Conservation (phyloP, 2,797 vertebrate genomes). For the Amphiprion clarkii region DNA sequence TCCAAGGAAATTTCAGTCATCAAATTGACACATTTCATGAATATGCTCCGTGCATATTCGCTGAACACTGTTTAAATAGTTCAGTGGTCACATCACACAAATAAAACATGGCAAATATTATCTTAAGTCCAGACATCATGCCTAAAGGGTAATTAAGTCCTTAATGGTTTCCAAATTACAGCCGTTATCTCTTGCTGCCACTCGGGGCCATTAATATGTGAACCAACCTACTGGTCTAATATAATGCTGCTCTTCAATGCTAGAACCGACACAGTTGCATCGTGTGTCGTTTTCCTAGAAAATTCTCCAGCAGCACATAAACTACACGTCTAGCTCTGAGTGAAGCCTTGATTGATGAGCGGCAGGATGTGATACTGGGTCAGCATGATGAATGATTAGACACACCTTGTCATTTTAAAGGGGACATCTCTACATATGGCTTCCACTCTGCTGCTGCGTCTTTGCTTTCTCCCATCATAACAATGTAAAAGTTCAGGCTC, state of each 20-base stretch:
- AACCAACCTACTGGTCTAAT: not conserved
- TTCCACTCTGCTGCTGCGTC: not conserved
- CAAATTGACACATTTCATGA: too few species aligned
- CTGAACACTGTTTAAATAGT: too few species aligned
- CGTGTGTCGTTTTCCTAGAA: not conserved
- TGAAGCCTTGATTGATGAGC: conserved; percentile 40
- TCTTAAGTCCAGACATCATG: too few species aligned
- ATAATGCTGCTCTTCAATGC: not conserved
- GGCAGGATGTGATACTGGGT: conserved; percentile 38
- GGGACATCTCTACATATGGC: conserved; percentile 4
- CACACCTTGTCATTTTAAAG: conserved; percentile 35
- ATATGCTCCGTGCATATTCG: too few species aligned
- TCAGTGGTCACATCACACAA: too few species aligned
- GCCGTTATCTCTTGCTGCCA: not conserved
- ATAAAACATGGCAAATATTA: too few species aligned
- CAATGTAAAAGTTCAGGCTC: conserved; percentile 37
- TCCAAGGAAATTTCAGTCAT: too few species aligned
- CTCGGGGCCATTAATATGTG: not conserved
- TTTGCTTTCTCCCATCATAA: conserved; percentile 25
- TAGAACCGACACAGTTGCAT: not conserved
- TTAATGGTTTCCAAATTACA: not conserved
- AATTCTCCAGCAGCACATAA: not conserved
- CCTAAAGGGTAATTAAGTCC: not conserved
- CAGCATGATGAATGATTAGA: conserved; percentile 43
- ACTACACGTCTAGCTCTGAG: conserved; percentile 2